Evolutionary conservation across 2,888 invertebrate genomes (phyloP), one percentile per base, ranked within the genome.

Genomic region (Epinotia ramella): DNA sequence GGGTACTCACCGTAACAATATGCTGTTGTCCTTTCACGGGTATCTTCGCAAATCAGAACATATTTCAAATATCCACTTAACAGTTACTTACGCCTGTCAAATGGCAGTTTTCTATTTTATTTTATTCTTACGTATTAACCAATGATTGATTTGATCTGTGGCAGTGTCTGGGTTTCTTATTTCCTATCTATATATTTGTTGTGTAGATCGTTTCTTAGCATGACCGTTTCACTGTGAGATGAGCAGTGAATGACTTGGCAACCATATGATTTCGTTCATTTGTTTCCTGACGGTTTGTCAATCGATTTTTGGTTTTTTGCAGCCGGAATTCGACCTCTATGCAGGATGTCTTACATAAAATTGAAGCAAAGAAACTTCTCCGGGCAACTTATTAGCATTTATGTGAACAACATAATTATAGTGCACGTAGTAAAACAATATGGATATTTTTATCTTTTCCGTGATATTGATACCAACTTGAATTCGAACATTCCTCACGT

Each of bases 251-350:
- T 86, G 90, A 89, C 92, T 91, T 91, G 93, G 91, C 93, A 86
- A 92, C 88, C 94, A 94, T 94, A 93, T 94, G 94, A 91, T 94
- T 91, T 85, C 77, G 78, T 93, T 93, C 93, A 91, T 87, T 94
- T 94, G 92, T 94, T 93, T 87, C 88, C 81, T 90, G 90, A 89
- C 88, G 79, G 84, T 81, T 59, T 82, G 85, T 84, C 86, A 86
- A 90, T 90, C 84, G 80, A 86, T 83, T 86, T 91, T 90, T 87
- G 81, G 84, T 91, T 90, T 90, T 71, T 70, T 76, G 59, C 18
- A 53, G 73, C 13, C 63, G 28, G 63, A 46, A 28, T 66, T 60
- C 16, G 33, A 63, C 72, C 79, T 79, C 74, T 33, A 66, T 68
- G 77, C 69, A 59, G 70, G 46, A 44, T 53, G 33, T 49, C 4